Conservation (phyloP, 2,888 invertebrate species). For the Eucera pruinosa region DNA sequence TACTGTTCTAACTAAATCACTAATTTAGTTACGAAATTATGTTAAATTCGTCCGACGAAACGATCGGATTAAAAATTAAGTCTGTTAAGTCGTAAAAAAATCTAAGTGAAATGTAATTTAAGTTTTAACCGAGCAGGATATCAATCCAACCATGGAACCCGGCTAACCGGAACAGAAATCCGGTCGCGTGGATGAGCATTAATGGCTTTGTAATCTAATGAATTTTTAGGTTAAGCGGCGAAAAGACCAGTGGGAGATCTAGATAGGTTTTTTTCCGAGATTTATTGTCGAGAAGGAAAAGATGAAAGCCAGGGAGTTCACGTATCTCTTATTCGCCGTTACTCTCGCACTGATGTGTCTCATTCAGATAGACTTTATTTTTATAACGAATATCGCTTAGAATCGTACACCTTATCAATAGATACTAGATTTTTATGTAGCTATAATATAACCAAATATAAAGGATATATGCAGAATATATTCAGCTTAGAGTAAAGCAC, state of each 20-base stretch:
- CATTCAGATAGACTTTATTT: neutral
- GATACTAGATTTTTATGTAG: too few species aligned
- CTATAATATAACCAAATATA: too few species aligned
- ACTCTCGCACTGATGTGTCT: slow-evolving; percentile 35
- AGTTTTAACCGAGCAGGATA: slow-evolving; percentile 34
- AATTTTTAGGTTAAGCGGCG: slow-evolving; percentile 80
- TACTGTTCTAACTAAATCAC: too few species aligned
- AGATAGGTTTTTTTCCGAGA: slow-evolving; percentile 76
- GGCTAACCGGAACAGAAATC: slow-evolving; percentile 62
- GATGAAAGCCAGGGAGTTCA: slow-evolving; percentile 59
- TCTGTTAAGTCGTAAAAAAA: neutral
- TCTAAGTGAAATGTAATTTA: slow-evolving; percentile 28
- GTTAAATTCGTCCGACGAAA: too few species aligned
- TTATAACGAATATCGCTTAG: too few species aligned
- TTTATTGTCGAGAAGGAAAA: slow-evolving; percentile 75
- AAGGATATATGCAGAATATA: too few species aligned
- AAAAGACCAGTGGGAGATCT: slow-evolving; percentile 68
- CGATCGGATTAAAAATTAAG: slow-evolving; percentile 1
- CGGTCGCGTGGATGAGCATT: slow-evolving; percentile 78
- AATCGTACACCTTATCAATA: too few species aligned
- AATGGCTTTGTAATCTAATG: slow-evolving; percentile 83
- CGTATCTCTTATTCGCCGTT: slow-evolving; percentile 67
- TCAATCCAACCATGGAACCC: slow-evolving; percentile 60
- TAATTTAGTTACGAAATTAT: too few species aligned
- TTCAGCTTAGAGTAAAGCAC: too few species aligned